phyloP scores from a whole-genome alignment of 2,797 vertebrate genomes.

The Sebastes nivosus region DNA sequence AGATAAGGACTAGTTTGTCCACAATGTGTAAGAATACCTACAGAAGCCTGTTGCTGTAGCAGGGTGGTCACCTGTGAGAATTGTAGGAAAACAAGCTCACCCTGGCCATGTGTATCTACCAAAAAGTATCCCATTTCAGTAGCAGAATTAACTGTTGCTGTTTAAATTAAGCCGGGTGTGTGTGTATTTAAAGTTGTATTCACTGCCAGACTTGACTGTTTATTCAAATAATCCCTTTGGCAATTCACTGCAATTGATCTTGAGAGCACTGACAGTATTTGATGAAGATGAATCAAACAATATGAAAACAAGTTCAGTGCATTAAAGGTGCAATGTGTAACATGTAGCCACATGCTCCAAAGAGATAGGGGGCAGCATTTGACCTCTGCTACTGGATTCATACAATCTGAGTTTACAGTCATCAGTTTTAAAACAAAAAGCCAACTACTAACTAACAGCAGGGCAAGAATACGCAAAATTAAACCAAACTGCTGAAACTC shows the following conservation, averaged over 20 bases:
- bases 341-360: too few relatives aligned
- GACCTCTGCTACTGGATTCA: too few relatives aligned
- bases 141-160: background rate
- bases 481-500: too few relatives aligned
- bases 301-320: background rate
- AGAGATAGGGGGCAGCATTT: too few relatives aligned
- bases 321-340: background rate
- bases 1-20: background rate
- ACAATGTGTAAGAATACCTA: background rate
- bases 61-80: background rate
- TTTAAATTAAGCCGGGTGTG: background rate
- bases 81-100: background rate
- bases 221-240: slow-evolving; percentile 3
- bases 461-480: too few relatives aligned
- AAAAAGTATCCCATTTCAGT: background rate
- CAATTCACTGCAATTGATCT: background rate
- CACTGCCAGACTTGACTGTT: background rate
- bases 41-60: background rate
- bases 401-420: too few relatives aligned
- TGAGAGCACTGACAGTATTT: background rate
- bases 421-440: too few relatives aligned
- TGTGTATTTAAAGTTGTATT: background rate
- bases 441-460: too few relatives aligned
- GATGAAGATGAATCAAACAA: background rate
- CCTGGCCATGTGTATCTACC: background rate